These are phyloP conservation scores for Lytechinus pictus DNA, from an alignment of 35 echinoderm and acorn worm species.

Conservation along the genomic window DNA sequence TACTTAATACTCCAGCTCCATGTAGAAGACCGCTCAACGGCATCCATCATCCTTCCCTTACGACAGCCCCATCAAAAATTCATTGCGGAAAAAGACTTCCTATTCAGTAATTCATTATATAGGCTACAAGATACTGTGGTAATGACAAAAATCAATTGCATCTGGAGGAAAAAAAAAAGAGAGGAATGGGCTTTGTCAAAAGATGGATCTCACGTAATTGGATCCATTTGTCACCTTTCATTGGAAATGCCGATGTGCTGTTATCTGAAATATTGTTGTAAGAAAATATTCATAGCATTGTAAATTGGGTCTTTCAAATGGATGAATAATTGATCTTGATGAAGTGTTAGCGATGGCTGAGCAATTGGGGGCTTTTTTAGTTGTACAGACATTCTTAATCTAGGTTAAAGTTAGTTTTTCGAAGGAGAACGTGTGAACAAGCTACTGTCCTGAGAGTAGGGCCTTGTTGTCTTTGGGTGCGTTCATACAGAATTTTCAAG, in stretches of 20 bases:
- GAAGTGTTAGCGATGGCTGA: background rate
- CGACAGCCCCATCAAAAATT: background rate
- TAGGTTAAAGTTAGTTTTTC: background rate
- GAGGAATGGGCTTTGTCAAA: background rate
- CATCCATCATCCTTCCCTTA: background rate
- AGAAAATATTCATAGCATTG: background rate
- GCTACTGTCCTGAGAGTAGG: too few species aligned
- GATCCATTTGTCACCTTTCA: background rate
- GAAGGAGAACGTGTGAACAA: background rate
- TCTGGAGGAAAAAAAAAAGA: background rate
- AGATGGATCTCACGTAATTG: background rate
- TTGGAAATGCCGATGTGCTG: background rate
- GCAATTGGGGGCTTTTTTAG: background rate
- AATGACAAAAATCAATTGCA: background rate
- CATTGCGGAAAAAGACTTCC: conserved; percentile 2
- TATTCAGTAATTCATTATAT: background rate
- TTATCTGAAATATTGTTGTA: background rate
- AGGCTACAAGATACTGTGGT: background rate
- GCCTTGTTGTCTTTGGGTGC: too few species aligned
- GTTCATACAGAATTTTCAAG: too few species aligned
- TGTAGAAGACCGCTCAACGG: background rate
- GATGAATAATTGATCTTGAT: background rate
- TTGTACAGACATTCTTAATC: background rate
- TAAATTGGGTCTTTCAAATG: background rate
- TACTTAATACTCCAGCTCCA: too few species aligned